Percentiles rank a stretch among this genome's conserved stretches.
phyloP scores from a whole-genome alignment of 1,140 invertebrate genomes.

The Drosophila nebulosa region DNA sequence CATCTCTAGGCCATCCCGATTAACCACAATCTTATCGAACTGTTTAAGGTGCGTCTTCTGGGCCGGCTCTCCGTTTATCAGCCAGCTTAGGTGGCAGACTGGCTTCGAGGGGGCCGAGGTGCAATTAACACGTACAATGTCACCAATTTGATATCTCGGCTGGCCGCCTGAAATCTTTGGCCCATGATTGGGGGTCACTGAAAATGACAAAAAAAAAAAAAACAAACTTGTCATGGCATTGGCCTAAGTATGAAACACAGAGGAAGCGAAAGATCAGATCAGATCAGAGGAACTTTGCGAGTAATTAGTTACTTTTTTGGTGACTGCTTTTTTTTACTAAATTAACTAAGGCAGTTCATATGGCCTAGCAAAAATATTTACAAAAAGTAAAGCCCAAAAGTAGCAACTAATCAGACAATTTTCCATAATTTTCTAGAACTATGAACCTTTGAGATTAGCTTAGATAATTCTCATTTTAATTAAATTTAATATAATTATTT shows the following conservation, averaged over 20 bases:
- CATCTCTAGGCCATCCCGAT: conserved; percentile 84
- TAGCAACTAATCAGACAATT: no score
- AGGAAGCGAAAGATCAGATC: no score
- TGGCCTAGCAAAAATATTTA: no score
- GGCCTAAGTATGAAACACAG: no score
- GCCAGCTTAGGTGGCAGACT: conserved; percentile 91
- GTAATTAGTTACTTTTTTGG: conserved; percentile 23
- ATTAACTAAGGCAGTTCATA: no score
- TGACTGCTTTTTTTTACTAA: no score
- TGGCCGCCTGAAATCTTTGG: conserved; percentile 90
- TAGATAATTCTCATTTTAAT: no score
- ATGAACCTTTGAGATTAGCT: no score
- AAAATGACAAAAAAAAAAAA: conserved; percentile 56
- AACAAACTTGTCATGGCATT: background rate
- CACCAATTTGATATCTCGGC: conserved; percentile 90
- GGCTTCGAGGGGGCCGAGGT: conserved; percentile 91
- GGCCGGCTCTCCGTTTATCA: conserved; percentile 92
- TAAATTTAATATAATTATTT: no score
- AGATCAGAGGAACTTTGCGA: conserved; percentile 29
- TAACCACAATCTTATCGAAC: conserved; percentile 67
- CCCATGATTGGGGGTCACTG: conserved; percentile 91
- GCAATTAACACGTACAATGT: conserved; percentile 90
- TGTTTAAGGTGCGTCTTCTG: conserved; percentile 80
- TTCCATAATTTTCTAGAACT: no score
- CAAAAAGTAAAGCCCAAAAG: no score